Evolutionary conservation across 2,888 invertebrate genomes (phyloP).

Genomic region (Diaprepes abbreviatus): DNA sequence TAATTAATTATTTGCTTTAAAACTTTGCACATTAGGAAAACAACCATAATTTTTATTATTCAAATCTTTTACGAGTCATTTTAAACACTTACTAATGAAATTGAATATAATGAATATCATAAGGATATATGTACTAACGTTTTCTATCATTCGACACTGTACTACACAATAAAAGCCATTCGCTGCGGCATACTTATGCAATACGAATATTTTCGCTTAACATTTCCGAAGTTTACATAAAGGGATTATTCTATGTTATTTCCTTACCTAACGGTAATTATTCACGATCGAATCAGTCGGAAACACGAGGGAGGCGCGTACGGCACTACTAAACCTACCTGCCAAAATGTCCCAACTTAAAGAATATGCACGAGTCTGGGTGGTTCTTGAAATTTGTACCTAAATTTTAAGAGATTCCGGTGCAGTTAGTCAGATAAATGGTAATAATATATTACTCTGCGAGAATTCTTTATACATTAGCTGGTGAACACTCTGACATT

Average conservation of each 20-base stretch:
- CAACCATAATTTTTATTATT: too few species aligned
- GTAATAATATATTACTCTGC: neutral
- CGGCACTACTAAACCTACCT: slow-evolving; percentile 23
- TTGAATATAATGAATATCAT: too few species aligned
- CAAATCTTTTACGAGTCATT: too few species aligned
- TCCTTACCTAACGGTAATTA: slow-evolving; percentile 34
- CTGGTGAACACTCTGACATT: neutral
- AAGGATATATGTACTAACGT: too few species aligned
- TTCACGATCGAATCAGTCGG: slow-evolving; percentile 32
- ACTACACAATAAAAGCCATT: slow-evolving; percentile 13
- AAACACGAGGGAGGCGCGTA: slow-evolving; percentile 14
- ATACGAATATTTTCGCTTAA: slow-evolving; percentile 20
- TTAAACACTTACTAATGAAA: too few species aligned
- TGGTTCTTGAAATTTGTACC: slow-evolving; percentile 12
- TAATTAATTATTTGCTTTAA: too few species aligned
- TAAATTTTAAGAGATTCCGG: slow-evolving; percentile 20
- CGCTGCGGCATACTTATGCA: slow-evolving; percentile 13
- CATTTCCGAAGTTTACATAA: slow-evolving; percentile 28
- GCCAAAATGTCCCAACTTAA: slow-evolving; percentile 20
- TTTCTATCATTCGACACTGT: slow-evolving; percentile 1
- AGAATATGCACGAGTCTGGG: slow-evolving; percentile 23
- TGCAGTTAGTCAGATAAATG: neutral
- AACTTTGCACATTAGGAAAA: too few species aligned
- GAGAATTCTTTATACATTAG: too few species aligned
- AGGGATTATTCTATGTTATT: slow-evolving; percentile 34